A percentile compares a stretch with the other conserved stretches of the same genome.
Evolutionary conservation across 2,113 vertebrate species (phyloP).

Genomic region (Brachyhypopomus gauderio): DNA sequence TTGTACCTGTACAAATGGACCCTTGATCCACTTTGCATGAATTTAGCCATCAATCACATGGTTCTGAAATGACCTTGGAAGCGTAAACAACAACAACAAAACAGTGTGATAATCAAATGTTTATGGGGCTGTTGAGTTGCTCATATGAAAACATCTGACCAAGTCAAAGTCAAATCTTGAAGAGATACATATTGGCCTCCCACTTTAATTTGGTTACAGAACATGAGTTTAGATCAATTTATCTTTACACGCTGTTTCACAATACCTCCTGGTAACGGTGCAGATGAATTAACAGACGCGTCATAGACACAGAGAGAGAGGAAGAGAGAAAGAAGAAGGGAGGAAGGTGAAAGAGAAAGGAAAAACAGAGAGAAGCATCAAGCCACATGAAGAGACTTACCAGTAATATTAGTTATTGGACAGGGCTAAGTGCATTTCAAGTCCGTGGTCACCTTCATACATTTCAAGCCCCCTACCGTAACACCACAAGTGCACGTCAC

Average conservation of each 20-base stretch:
- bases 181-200: constrained; percentile 1
- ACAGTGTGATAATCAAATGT: background rate
- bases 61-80: too few species aligned
- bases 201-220: background rate
- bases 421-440: constrained; percentile 34
- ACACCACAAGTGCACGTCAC: constrained; percentile 5
- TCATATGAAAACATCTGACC: constrained; percentile 1
- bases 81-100: too few species aligned
- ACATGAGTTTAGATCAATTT: background rate
- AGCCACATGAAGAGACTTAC: constrained; percentile 28
- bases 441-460: constrained; percentile 22
- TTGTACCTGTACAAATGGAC: constrained; percentile 2
- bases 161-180: background rate
- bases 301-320: constrained; percentile 6
- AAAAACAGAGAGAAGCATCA: background rate
- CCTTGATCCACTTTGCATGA: background rate
- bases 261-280: background rate
- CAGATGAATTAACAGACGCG: background rate
- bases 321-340: background rate
- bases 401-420: constrained; percentile 30
- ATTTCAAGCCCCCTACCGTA: constrained; percentile 8
- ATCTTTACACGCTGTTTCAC: background rate
- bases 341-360: background rate
- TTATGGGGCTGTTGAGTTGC: background rate
- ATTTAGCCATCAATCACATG: background rate